phyloP scores from a whole-genome alignment of 1,140 invertebrate species.

The Ceratina calcarata region DNA sequence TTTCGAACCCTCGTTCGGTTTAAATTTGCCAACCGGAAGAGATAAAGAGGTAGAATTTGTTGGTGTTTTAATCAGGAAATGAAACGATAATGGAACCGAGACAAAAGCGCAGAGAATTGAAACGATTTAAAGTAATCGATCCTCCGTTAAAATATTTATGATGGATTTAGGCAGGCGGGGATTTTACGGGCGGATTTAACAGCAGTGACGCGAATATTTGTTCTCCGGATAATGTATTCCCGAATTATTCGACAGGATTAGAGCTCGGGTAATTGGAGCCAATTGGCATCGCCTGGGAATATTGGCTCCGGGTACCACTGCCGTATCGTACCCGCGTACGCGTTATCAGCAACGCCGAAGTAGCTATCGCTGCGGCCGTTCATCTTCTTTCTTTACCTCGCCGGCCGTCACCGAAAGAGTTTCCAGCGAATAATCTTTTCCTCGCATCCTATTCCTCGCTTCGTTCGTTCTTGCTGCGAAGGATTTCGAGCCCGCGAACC shows the following conservation, averaged over 20 bases:
- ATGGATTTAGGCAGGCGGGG: conserved; percentile 31
- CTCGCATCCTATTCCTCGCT: conserved; percentile 14
- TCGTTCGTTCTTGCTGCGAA: conserved; percentile 8
- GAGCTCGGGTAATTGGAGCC: conserved; percentile 38
- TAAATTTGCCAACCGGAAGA: too few relatives aligned
- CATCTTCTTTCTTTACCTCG: not conserved
- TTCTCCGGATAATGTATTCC: conserved; percentile 47
- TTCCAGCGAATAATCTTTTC: conserved; percentile 14
- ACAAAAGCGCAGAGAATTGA: not conserved
- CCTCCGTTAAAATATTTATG: conserved; percentile 46
- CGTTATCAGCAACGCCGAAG: not conserved
- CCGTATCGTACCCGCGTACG: not conserved
- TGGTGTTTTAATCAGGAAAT: too few relatives aligned
- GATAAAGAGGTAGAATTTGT: too few relatives aligned
- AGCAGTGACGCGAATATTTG: conserved; percentile 30
- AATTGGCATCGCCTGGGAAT: not conserved
- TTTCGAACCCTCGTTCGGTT: too few relatives aligned
- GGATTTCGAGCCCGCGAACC: conserved; percentile 30
- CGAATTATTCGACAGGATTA: conserved; percentile 49
- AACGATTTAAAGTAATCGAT: conserved; percentile 27
- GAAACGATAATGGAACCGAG: too few relatives aligned
- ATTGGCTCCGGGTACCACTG: not conserved
- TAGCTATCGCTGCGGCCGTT: not conserved
- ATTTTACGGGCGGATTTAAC: conserved; percentile 37
- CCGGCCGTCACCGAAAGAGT: not conserved